A percentile compares a stretch with the other conserved stretches of the same genome.
Conservation (phyloP, 2,888 invertebrate genomes). For the Chymomyza fuscimana region DNA sequence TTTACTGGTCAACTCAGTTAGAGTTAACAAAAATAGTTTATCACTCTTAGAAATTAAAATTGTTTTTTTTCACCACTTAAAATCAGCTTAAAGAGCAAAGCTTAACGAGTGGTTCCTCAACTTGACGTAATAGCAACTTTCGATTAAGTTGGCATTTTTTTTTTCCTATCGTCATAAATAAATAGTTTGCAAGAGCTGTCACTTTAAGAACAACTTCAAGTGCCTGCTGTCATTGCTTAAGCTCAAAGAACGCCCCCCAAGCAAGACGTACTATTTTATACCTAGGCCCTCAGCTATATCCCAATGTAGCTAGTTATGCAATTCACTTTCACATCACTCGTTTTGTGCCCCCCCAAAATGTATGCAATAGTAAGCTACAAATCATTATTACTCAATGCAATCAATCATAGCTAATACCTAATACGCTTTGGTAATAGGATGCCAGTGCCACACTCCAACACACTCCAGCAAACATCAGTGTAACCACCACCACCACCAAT, state of each 20-base stretch:
- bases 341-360: conserved; percentile 14
- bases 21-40: no score
- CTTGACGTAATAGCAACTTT: no score
- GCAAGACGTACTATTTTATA: no score
- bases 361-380: conserved; percentile 45
- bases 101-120: no score
- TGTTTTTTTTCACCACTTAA: no score
- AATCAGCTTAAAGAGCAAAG: no score
- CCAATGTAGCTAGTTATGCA: conserved; percentile 48
- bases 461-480: conserved; percentile 7
- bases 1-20: no score
- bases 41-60: no score
- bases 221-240: background rate
- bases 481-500: background rate
- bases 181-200: no score
- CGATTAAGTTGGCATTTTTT: no score
- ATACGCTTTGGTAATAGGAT: conserved; percentile 74
- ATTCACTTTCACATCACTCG: conserved; percentile 59
- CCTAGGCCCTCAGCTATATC: background rate
- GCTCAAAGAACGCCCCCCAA: background rate
- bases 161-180: conserved; percentile 1
- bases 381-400: conserved; percentile 74
- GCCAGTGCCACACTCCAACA: conserved; percentile 39
- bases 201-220: background rate
- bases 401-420: conserved; percentile 72